phyloP scores from a whole-genome alignment of 2,888 invertebrate genomes.

The Philopedon plagiatum region DNA sequence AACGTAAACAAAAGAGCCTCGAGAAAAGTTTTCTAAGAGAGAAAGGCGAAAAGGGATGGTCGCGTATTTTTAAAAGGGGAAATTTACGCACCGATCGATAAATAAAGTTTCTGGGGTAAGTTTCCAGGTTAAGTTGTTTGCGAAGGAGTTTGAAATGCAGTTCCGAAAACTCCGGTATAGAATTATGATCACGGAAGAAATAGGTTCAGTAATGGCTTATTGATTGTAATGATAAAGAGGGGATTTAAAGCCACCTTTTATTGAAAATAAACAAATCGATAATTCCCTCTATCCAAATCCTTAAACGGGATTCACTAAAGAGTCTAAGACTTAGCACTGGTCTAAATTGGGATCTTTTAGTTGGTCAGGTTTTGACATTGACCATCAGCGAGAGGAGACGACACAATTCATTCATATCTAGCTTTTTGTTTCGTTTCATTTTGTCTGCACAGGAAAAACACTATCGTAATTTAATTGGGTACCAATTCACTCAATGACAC shows the following conservation, averaged over 20 bases:
- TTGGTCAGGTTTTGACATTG: too few species aligned
- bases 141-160: slow-evolving; percentile 39
- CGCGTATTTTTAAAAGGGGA: slow-evolving; percentile 32
- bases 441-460: too few species aligned
- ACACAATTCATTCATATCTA: too few species aligned
- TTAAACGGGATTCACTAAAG: too few species aligned
- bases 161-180: slow-evolving; percentile 37
- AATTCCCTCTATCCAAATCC: too few species aligned
- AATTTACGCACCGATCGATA: slow-evolving; percentile 47
- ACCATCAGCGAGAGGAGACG: too few species aligned
- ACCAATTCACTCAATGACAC: too few species aligned
- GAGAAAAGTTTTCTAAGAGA: slow-evolving; percentile 36
- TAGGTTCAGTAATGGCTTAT: slow-evolving; percentile 12
- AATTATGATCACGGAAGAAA: slow-evolving; percentile 31
- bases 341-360: too few species aligned
- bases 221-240: background rate
- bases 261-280: background rate
- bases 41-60: slow-evolving; percentile 22
- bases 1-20: slow-evolving; percentile 47
- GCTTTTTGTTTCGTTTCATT: too few species aligned
- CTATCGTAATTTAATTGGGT: too few species aligned
- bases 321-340: too few species aligned
- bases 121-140: slow-evolving; percentile 44
- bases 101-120: slow-evolving; percentile 39
- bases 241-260: background rate